Evolutionary conservation across 2,113 vertebrate genomes (phyloP).

Genomic region (Syrrhaptes paradoxus): DNA sequence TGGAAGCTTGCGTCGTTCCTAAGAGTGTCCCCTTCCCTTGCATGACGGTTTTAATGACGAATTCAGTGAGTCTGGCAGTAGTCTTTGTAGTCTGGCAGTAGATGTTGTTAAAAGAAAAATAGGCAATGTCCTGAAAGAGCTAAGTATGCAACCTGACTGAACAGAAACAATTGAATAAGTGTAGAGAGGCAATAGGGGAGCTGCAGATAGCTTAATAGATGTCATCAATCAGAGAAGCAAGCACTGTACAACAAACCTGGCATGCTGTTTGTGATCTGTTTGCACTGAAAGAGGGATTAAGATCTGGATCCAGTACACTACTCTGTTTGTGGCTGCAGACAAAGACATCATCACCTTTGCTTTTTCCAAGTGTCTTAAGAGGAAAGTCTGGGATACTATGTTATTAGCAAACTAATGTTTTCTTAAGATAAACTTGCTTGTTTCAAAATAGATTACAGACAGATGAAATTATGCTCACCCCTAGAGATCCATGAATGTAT

Average conservation of each 20-base stretch:
- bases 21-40: background rate
- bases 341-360: background rate
- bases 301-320: background rate
- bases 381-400: background rate
- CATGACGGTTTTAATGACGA: background rate
- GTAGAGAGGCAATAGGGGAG: background rate
- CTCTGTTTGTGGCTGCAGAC: background rate
- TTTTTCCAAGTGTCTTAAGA: background rate
- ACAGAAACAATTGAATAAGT: background rate
- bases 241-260: background rate
- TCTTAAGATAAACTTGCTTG: background rate
- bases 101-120: background rate
- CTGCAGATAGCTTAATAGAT: background rate
- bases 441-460: background rate
- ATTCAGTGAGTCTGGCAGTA: background rate
- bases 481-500: background rate
- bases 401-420: background rate
- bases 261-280: background rate
- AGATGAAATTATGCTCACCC: background rate
- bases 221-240: constrained; percentile 1
- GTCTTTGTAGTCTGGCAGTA: background rate
- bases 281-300: background rate
- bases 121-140: background rate
- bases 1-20: background rate
- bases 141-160: background rate